Evolutionary conservation across 2,888 invertebrate genomes (phyloP).

Genomic region (Chrysolina oricalcia): DNA sequence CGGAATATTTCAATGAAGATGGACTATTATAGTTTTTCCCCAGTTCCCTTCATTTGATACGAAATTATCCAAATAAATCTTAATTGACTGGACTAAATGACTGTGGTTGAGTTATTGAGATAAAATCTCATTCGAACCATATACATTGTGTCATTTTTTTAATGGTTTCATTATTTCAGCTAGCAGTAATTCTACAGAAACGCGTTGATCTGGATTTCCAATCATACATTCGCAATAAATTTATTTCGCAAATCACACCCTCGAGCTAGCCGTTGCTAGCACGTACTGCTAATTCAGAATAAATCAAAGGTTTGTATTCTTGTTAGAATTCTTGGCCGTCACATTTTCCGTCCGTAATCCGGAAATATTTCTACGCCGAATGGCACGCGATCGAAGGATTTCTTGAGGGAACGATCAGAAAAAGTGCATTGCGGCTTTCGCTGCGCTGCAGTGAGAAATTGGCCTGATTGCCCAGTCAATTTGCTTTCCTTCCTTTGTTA

Average conservation of each 20-base stretch:
- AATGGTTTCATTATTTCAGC: no score
- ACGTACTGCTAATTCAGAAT: neutral
- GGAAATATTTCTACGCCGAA: neutral
- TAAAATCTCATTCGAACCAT: no score
- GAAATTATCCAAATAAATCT: no score
- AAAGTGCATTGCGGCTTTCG: conserved; percentile 12
- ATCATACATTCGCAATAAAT: no score
- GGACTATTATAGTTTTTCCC: no score
- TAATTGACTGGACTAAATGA: no score
- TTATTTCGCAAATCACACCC: neutral
- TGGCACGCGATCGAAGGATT: neutral
- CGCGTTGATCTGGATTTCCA: no score
- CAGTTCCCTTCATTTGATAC: no score
- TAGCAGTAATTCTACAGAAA: no score
- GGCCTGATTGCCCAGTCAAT: conserved; percentile 1
- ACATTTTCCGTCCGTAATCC: neutral
- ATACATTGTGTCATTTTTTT: no score
- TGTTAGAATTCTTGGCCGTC: neutral
- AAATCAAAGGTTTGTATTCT: neutral
- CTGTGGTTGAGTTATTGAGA: no score
- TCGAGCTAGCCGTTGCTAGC: neutral
- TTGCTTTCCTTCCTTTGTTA: neutral
- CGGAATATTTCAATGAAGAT: no score
- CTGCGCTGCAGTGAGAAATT: neutral
- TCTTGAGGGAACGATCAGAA: neutral